Evolutionary conservation across 2,797 vertebrate species (phyloP), one percentile per base, ranked within the genome.

Genomic region (Rhodeus uyekii): DNA sequence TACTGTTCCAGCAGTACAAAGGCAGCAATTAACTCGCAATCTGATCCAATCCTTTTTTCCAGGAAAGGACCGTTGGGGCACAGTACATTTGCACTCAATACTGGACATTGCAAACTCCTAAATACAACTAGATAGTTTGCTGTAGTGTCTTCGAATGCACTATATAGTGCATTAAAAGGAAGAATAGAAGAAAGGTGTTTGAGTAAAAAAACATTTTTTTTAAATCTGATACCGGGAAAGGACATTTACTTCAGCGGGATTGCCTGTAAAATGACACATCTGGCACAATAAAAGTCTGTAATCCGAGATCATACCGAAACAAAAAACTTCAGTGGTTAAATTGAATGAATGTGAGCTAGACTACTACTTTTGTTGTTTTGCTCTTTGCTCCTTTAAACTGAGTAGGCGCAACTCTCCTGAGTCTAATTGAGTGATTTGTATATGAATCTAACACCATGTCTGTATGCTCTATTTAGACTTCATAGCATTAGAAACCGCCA

Each of bases 1-100:
- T 61, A 84, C 82, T 84, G 79, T 84, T 78, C 53, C 65, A 68
- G 65, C 46, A 42, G 74, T 63, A 82, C 75, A 88, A 83, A 84
- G 71, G 18, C 83, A 19, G 76, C 76, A 82, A 84, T 83, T 82
- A 82, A 60, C 65, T 44, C 27, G 79, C 74, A 83, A 80, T 83
- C 80, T 81, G 76, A 76, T 68, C 81, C 68, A 27, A 75, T 60
- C 65, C 55, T 13, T 67, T 73, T 50, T 81, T 63, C 46, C 75
- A 74, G 6, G 44, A 65, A 48, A 46, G 48, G 19, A 78, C 48
- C 75, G 63, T 29, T 19, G 10, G 13, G 8, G 61, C 60, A 84
- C 83, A 85, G 78, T 65, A 74, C 80, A 48, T 78, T 34, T 80
- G 76, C 69, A 85, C 74, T 68, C 61, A 53, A 64, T 65, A 48